Conservation (phyloP, 1,140 invertebrate species). For the Oedothorax gibbosus region DNA sequence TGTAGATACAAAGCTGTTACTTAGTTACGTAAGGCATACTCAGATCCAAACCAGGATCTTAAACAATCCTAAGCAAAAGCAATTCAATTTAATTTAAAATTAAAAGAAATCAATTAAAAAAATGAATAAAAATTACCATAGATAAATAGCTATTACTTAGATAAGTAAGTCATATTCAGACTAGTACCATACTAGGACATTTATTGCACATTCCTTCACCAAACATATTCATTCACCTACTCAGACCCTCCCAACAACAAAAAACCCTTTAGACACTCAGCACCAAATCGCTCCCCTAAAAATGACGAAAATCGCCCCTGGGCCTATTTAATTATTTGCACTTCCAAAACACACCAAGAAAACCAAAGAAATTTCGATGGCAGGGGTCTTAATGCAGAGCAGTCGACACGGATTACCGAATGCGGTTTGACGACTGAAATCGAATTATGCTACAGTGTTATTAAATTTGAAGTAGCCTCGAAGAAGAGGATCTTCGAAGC, state of each 20-base stretch:
- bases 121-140: too few relatives aligned
- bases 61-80: too few relatives aligned
- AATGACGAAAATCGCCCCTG: slow-evolving; percentile 40
- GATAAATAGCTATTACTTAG: too few relatives aligned
- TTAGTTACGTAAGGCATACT: too few relatives aligned
- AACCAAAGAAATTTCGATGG: slow-evolving; percentile 29
- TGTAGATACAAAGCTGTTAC: too few relatives aligned
- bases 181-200: too few relatives aligned
- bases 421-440: slow-evolving; percentile 58
- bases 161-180: too few relatives aligned
- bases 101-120: too few relatives aligned
- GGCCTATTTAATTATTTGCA: slow-evolving; percentile 59
- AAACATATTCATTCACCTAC: background rate
- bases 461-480: slow-evolving; percentile 55
- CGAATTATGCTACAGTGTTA: slow-evolving; percentile 51
- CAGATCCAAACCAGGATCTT: too few relatives aligned
- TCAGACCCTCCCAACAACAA: background rate
- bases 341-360: slow-evolving; percentile 14
- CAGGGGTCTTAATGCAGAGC: slow-evolving; percentile 36
- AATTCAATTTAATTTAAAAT: too few relatives aligned
- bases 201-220: too few relatives aligned
- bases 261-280: slow-evolving; percentile 17
- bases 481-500: background rate
- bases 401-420: slow-evolving; percentile 42
- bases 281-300: slow-evolving; percentile 26